phyloP scores from a whole-genome alignment of 2,797 vertebrate genomes.

The Pelobates cultripes region DNA sequence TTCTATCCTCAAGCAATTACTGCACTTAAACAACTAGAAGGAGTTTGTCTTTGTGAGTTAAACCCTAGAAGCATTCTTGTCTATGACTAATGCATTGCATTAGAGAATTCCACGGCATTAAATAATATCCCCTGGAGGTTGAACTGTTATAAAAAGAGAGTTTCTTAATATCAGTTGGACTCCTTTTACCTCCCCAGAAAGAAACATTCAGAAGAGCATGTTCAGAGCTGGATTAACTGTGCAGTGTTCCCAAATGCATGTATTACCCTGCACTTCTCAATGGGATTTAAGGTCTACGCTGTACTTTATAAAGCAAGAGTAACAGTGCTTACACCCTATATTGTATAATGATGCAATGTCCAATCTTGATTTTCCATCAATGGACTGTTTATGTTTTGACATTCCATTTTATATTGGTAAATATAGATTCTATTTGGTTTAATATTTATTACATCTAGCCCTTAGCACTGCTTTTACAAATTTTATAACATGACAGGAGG shows the following conservation, averaged over 20 bases:
- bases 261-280: constrained; percentile 36
- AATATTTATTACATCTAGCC: neutral
- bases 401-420: constrained; percentile 11
- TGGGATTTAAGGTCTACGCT: constrained; percentile 35
- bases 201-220: constrained; percentile 52
- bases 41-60: constrained; percentile 38
- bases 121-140: constrained; percentile 52
- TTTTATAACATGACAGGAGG: no score
- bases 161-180: constrained; percentile 48
- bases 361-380: constrained; percentile 18
- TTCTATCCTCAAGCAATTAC: constrained; percentile 50
- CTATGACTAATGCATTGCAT: constrained; percentile 54
- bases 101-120: constrained; percentile 36
- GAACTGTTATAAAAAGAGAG: constrained; percentile 45
- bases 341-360: constrained; percentile 3
- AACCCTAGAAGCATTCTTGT: constrained; percentile 16
- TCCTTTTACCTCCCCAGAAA: constrained; percentile 52
- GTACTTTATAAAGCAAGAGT: constrained; percentile 36
- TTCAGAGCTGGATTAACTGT: constrained; percentile 48
- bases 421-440: neutral
- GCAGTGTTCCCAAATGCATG: constrained; percentile 22
- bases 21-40: constrained; percentile 46
- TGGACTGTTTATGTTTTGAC: constrained; percentile 23
- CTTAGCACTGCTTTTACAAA: neutral
- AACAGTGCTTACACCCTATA: constrained; percentile 27